Conservation (phyloP, 37 sponge, comb jelly and placozoan species). For the Ephydatia muelleri region DNA sequence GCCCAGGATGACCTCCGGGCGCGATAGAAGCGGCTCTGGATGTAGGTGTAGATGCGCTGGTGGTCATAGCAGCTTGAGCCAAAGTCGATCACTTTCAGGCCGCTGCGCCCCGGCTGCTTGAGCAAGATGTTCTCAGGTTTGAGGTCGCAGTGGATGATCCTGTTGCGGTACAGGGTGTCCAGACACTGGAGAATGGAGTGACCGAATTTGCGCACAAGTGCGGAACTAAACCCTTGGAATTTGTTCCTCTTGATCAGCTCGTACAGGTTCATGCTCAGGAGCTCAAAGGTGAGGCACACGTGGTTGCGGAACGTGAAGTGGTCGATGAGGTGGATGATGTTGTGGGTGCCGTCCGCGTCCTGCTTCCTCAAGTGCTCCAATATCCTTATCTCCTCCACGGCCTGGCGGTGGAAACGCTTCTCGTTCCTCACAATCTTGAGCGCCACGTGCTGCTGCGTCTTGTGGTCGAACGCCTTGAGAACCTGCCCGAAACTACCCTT, state of each 20-base stretch:
- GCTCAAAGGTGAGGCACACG: constrained; percentile 97
- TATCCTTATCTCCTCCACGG: constrained; percentile 90
- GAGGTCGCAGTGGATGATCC: constrained; percentile 99
- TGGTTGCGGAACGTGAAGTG: constrained; percentile 95
- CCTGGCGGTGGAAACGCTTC: constrained; percentile 96
- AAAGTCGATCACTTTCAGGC: constrained; percentile 96
- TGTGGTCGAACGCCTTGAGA: constrained; percentile 96
- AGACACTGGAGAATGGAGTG: constrained; percentile 96
- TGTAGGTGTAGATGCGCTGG: constrained; percentile 96
- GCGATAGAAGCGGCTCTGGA: constrained; percentile 94
- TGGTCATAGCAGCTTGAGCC: constrained; percentile 96
- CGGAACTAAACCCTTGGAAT: constrained; percentile 96
- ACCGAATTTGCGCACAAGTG: constrained; percentile 96
- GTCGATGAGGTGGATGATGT: constrained; percentile 94
- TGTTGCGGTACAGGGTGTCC: constrained; percentile 87
- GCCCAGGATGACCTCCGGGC: constrained; percentile 97
- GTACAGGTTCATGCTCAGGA: constrained; percentile 97
- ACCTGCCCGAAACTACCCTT: constrained; percentile 99
- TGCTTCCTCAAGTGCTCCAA: constrained; percentile 91
- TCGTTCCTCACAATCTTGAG: constrained; percentile 96
- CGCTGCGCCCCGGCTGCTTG: constrained; percentile 91
- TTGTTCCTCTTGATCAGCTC: constrained; percentile 99
- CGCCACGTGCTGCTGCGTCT: constrained; percentile 89
- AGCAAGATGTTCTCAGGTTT: constrained; percentile 97
- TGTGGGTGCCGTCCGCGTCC: constrained; percentile 88